These are phyloP conservation scores for Melanotaenia maccullochi DNA, from an alignment of 2,797 vertebrate species.

Conservation along the genomic window DNA sequence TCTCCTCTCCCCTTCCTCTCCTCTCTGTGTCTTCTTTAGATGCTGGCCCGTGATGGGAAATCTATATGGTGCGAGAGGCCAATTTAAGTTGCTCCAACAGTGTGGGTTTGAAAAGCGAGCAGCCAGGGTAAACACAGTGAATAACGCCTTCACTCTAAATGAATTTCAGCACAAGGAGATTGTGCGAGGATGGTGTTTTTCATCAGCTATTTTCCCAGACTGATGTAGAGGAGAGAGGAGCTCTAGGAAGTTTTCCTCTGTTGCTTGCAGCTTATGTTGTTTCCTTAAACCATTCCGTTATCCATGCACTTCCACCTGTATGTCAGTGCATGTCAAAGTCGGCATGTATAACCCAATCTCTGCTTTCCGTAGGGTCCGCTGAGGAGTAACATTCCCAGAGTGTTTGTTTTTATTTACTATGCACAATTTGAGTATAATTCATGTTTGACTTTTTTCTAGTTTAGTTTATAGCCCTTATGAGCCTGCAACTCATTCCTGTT, in stretches of 20 bases:
- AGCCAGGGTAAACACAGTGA: slow-evolving; percentile 72
- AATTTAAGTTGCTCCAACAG: slow-evolving; percentile 78
- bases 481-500: slow-evolving; percentile 66
- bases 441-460: slow-evolving; percentile 48
- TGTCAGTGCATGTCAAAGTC: slow-evolving; percentile 30
- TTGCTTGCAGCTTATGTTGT: slow-evolving; percentile 36
- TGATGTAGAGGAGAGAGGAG: slow-evolving; percentile 28
- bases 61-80: slow-evolving; percentile 82
- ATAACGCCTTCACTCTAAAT: slow-evolving; percentile 72
- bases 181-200: slow-evolving; percentile 63
- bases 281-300: slow-evolving; percentile 35
- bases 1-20: slow-evolving; percentile 47
- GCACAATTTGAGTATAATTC: slow-evolving; percentile 51
- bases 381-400: slow-evolving; percentile 34
- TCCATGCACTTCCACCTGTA: slow-evolving; percentile 27
- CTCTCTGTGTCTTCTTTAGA: slow-evolving; percentile 80
- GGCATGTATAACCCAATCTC: slow-evolving; percentile 16
- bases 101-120: slow-evolving; percentile 72
- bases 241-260: slow-evolving; percentile 47
- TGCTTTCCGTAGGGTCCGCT: slow-evolving; percentile 22
- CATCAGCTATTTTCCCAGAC: slow-evolving; percentile 55
- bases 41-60: slow-evolving; percentile 80
- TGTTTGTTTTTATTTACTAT: slow-evolving; percentile 63
- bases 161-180: slow-evolving; percentile 68
- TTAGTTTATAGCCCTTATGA: slow-evolving; percentile 44